Base-by-base conservation (phyloP, 2,113 vertebrate genomes). In the Petaurus breviceps region DNA sequence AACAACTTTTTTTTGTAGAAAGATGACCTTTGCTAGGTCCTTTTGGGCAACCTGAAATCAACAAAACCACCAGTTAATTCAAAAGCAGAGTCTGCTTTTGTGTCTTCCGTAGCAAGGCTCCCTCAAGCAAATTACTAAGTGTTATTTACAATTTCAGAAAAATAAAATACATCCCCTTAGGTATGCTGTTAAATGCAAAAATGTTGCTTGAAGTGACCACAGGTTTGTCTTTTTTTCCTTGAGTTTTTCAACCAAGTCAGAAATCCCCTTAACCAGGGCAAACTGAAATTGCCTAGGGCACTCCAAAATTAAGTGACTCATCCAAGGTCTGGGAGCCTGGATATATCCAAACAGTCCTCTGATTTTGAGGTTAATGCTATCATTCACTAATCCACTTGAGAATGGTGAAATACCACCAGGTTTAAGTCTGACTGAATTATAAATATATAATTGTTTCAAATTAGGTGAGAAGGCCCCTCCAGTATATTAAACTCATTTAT, bases 1-100 rank as follows among this genome's bases (percentile, higher is more conserved):
- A 89, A 94, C 47, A 97, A 92, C 37, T 92, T 96, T 84, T 84
- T 91, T 52, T 93, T 95, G 91, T 93, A 28, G 92, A 92, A 90
- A 90, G 68, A 8, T 1, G 95, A 53, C 84, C 14, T 57, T 91
- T 94, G 37, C 95, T 90, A 51, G 90, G 19, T 68, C 46, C 95
- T 90, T 92, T 16, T 91, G 26, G 16, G 5, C 7, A 55, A 95
- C 84, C 96, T 95, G 49, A n/a, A n/a, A 37, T 94, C 43, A 94
- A 89, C 89, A 94, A 49, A 46, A 14, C 57, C 2, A 2, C 89
- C 53, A 97, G 93, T 26, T 52, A 96, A 92, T 57, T 28, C 47
- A 96, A 96, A 93, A 8, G 92, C 91, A 1, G 5, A 8, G 2
- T 52, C 92, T 93, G 84, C 89, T 94, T 53, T 93, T 93, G 90